A percentile compares a stretch with the other conserved stretches of the same genome.
These are phyloP conservation scores for Drosophila bipectinata DNA, from an alignment of 1,140 invertebrate genomes.

Conservation along the genomic window DNA sequence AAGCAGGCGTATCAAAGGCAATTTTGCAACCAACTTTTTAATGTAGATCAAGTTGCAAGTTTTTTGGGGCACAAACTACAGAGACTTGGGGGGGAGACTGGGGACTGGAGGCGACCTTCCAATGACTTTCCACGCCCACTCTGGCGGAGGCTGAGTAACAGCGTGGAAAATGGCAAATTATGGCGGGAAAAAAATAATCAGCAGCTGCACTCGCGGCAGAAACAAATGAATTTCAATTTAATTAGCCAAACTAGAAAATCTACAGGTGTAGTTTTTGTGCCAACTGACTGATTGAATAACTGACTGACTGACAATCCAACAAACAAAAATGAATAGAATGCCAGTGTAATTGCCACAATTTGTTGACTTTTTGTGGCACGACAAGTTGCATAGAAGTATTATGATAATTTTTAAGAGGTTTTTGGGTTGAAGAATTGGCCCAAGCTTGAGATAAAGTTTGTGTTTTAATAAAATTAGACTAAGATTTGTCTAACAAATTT, in stretches of 20 bases:
- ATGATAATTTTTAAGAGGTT: slow-evolving; percentile 61
- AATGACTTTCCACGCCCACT: slow-evolving; percentile 49
- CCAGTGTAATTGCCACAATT: slow-evolving; percentile 67
- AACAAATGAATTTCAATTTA: slow-evolving; percentile 52
- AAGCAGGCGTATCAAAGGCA: too few relatives aligned
- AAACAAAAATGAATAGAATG: slow-evolving; percentile 37
- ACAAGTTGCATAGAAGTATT: slow-evolving; percentile 49
- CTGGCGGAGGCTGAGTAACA: not conserved
- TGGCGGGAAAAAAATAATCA: slow-evolving; percentile 13
- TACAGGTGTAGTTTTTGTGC: slow-evolving; percentile 13
- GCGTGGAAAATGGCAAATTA: slow-evolving; percentile 58
- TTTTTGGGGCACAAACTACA: not conserved
- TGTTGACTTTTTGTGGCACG: slow-evolving; percentile 37
- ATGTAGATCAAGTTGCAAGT: slow-evolving; percentile 30
- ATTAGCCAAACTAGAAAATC: slow-evolving; percentile 44
- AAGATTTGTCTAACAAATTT: too few relatives aligned
- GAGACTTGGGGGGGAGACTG: not conserved
- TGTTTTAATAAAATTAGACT: too few relatives aligned
- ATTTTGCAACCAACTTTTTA: slow-evolving; percentile 27
- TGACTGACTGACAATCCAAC: slow-evolving; percentile 8
- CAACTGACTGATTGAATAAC: slow-evolving; percentile 6
- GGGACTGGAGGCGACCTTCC: slow-evolving; percentile 39
- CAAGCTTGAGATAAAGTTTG: too few relatives aligned
- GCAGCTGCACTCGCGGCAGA: slow-evolving; percentile 10
- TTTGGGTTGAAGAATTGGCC: not conserved